Base-by-base conservation (phyloP, 2,797 vertebrate genomes). In the Spinus olivaceus region DNA sequence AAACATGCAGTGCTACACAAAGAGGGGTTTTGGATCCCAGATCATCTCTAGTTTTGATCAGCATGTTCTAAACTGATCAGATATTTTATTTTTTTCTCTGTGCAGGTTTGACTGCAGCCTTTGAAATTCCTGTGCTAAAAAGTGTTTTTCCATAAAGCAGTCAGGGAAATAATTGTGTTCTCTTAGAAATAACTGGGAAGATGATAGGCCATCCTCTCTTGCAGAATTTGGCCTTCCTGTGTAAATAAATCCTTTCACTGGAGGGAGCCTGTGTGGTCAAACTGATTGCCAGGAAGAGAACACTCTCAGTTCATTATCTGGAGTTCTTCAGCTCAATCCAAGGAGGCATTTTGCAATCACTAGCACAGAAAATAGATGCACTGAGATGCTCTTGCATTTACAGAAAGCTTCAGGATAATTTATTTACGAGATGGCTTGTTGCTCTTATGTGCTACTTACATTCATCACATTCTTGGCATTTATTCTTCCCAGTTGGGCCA, bases 351-450 rank as follows among this genome's bases (percentile, higher is more conserved):
- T 78, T 92, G 61, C 66, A 90, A 82, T 61, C n/a, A 35, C 69
- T 33, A 64, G 42, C 66, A 94, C n/a, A 88, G 84, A 83, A 94
- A 92, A 94, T 86, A 87, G 89, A 69, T 74, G 69, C 57, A 51
- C 79, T 74, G 79, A 88, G 88, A 86, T 44, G 72, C 54, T 83
- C 12, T 16, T 86, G 85, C 81, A 54, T 57, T 85, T 81, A 74
- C 76, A 87, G 79, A 91, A 80, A 88, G 35, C 57, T 78, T 67
- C 65, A 47, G 85, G 44, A 86, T 94, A 87, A 94, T 81, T 95
- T 88, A 94, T 92, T 94, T 92, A 95, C 73, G 87, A 94, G 81
- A 89, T 78, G 65, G 30, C 54, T 78, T 92, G 71, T 78, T 94
- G 82, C 76, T 94, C 74, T 95, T 94, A 78, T 35, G 9, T 57